Conservation (phyloP, 2,888 invertebrate genomes). For the Papilio gigon region DNA sequence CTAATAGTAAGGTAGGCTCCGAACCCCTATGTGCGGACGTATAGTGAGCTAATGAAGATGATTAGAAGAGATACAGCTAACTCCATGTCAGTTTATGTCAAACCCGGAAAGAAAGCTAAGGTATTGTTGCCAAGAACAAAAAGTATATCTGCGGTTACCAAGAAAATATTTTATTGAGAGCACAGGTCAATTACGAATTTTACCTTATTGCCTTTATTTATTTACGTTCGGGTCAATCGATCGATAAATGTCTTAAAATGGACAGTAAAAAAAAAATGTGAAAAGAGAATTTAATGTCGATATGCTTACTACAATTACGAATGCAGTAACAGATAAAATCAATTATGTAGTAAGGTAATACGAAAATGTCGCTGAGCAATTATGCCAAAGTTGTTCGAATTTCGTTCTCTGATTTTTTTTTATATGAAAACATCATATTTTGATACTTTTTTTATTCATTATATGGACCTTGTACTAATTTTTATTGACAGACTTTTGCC, state of each 20-base stretch:
- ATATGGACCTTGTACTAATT: conserved; percentile 5
- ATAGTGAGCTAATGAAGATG: no score
- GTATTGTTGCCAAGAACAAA: conserved; percentile 1
- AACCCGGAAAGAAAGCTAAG: not conserved
- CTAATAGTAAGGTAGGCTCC: no score
- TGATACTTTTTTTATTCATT: conserved; percentile 7
- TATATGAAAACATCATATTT: not conserved
- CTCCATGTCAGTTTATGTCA: not conserved
- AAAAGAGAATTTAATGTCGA: conserved; percentile 68
- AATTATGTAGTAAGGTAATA: conserved; percentile 17
- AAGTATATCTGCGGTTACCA: not conserved
- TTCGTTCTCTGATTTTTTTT: conserved; percentile 18
- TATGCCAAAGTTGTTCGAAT: conserved; percentile 8
- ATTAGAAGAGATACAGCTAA: no score
- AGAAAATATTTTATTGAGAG: conserved; percentile 9
- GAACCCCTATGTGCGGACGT: no score
- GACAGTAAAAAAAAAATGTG: conserved; percentile 62
- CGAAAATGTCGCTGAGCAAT: conserved; percentile 18
- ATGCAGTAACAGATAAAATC: conserved; percentile 42
- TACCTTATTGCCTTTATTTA: conserved; percentile 75
- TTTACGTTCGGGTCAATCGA: conserved; percentile 71
- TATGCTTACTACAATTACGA: conserved; percentile 63
- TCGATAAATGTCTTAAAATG: conserved; percentile 66
- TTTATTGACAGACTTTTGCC: no score
- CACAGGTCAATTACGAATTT: conserved; percentile 58